phyloP scores from a whole-genome alignment of 1,140 invertebrate species.

The Bombus waltoni region DNA sequence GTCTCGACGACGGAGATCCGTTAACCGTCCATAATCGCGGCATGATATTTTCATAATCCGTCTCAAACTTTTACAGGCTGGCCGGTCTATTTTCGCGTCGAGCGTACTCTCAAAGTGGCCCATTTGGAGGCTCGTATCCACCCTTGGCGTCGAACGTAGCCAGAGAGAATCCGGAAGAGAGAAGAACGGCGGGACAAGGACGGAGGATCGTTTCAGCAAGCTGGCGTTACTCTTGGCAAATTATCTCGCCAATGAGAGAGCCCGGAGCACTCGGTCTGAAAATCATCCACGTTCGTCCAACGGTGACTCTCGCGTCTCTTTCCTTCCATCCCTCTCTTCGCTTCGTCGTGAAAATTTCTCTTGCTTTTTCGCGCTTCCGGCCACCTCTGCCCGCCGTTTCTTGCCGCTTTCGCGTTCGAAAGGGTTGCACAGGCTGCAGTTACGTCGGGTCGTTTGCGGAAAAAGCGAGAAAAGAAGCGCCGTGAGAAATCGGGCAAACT shows the following conservation, averaged over 20 bases:
- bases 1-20: too few relatives aligned
- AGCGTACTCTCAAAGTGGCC: constrained; percentile 39
- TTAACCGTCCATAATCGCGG: constrained; percentile 33
- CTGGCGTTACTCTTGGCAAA: constrained; percentile 61
- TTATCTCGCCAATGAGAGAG: constrained; percentile 56
- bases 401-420: background rate
- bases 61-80: constrained; percentile 11
- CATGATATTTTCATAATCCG: constrained; percentile 50
- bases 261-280: constrained; percentile 47
- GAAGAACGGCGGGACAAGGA: background rate
- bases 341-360: constrained; percentile 2
- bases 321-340: background rate
- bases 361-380: background rate
- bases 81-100: constrained; percentile 29
- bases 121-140: constrained; percentile 40
- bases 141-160: constrained; percentile 21
- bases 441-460: constrained; percentile 40
- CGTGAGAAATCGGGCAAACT: constrained; percentile 49
- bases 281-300: constrained; percentile 58
- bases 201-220: constrained; percentile 56
- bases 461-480: constrained; percentile 36
- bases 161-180: constrained; percentile 2
- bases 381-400: background rate
- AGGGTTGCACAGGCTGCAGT: constrained; percentile 34
- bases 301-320: background rate